Evolutionary conservation across 2,113 vertebrate genomes (phyloP).

Genomic region (Rhodinocichla rosea): DNA sequence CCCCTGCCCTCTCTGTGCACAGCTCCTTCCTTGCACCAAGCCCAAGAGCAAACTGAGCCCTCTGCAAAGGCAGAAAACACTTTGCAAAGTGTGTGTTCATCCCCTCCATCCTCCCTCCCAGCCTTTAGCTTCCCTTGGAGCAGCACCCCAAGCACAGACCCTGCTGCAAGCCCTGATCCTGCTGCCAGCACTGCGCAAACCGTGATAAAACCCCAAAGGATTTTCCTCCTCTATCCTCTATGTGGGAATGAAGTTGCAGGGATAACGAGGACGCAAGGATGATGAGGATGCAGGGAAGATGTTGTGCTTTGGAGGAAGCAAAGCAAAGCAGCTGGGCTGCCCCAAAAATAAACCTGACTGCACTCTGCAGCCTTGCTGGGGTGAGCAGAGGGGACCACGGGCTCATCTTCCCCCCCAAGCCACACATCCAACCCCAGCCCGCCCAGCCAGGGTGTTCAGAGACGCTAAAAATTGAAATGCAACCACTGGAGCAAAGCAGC

Average conservation of each 20-base stretch:
- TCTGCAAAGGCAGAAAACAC: fast-evolving
- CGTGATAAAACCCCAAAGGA: not conserved
- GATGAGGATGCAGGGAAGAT: too few relatives aligned
- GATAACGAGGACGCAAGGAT: too few relatives aligned
- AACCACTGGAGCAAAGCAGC: not conserved
- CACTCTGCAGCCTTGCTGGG: not conserved
- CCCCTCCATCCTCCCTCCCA: not conserved
- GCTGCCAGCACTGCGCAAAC: fast-evolving
- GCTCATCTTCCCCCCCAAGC: not conserved
- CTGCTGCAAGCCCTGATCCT: not conserved
- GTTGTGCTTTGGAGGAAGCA: not conserved
- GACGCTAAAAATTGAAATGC: not conserved
- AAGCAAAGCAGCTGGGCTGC: not conserved
- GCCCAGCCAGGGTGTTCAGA: not conserved
- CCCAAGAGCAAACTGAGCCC: not conserved
- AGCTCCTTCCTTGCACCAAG: not conserved
- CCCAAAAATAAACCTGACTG: not conserved
- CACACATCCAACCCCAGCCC: not conserved
- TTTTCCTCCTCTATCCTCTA: not conserved
- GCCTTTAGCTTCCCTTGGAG: fast-evolving
- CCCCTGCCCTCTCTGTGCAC: fast-evolving
- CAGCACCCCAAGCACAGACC: not conserved
- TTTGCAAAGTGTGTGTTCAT: fast-evolving
- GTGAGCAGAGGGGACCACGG: not conserved
- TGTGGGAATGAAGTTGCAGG: too few relatives aligned